Evolutionary conservation across 2,888 invertebrate genomes (phyloP).

Genomic region (Amiota communis): DNA sequence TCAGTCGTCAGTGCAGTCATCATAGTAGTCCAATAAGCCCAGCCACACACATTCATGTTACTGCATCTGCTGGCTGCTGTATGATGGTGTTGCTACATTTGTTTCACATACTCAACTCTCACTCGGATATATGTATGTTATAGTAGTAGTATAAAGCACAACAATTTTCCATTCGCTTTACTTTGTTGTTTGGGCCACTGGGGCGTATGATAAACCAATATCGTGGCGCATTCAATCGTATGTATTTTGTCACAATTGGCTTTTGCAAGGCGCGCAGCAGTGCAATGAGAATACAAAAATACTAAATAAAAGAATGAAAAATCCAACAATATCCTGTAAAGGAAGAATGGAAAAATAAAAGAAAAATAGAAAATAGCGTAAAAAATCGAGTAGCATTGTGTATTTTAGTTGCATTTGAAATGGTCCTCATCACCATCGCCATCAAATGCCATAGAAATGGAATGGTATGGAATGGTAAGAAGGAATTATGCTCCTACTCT

Average conservation of each 20-base stretch:
- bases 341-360: neutral
- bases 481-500: too few relatives aligned
- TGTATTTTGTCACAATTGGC: constrained; percentile 43
- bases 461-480: too few relatives aligned
- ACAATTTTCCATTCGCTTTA: constrained; percentile 23
- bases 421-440: neutral
- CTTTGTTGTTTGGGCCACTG: constrained; percentile 35
- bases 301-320: neutral
- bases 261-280: constrained; percentile 9
- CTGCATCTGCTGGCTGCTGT: constrained; percentile 34
- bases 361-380: constrained; percentile 1
- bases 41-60: too few relatives aligned
- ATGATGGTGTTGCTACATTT: constrained; percentile 30
- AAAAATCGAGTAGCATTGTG: constrained; percentile 7
- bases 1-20: too few relatives aligned
- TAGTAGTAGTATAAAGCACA: neutral
- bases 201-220: constrained; percentile 52
- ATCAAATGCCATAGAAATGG: too few relatives aligned
- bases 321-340: neutral
- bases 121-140: too few relatives aligned
- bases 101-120: neutral
- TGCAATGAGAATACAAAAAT: neutral
- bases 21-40: too few relatives aligned
- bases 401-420: constrained; percentile 28
- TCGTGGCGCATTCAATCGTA: constrained; percentile 52